These are phyloP conservation scores for Gari tellinella DNA, from an alignment of 2,888 invertebrate genomes.

Conservation along the genomic window DNA sequence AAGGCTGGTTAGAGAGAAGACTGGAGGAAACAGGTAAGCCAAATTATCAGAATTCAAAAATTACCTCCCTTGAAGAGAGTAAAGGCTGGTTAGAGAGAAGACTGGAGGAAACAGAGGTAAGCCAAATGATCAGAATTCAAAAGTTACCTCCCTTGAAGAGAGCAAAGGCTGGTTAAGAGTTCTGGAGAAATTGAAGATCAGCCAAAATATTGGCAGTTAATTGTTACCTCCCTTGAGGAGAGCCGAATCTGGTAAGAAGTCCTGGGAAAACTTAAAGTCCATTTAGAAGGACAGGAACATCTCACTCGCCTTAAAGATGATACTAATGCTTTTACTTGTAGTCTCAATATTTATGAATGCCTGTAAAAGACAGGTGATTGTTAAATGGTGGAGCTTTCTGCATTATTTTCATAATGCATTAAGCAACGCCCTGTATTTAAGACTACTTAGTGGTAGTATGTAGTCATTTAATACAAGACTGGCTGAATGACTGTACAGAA, in stretches of 20 bases:
- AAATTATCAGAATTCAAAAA: slow-evolving; percentile 64
- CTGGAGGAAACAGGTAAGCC: slow-evolving; percentile 82
- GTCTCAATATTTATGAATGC: too few species aligned
- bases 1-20: slow-evolving; percentile 83
- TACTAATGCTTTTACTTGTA: too few species aligned
- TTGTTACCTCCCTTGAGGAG: slow-evolving; percentile 75
- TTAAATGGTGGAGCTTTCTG: too few species aligned
- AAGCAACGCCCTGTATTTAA: too few species aligned
- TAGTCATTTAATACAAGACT: too few species aligned
- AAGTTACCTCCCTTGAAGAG: slow-evolving; percentile 76
- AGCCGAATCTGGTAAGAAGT: slow-evolving; percentile 80
- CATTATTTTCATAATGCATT: too few species aligned
- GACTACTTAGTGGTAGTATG: too few species aligned
- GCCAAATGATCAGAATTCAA: slow-evolving; percentile 70
- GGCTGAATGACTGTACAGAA: too few species aligned
- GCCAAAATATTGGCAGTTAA: slow-evolving; percentile 71
- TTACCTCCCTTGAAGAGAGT: slow-evolving; percentile 76
- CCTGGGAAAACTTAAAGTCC: slow-evolving; percentile 81
- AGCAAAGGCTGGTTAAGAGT: slow-evolving; percentile 82
- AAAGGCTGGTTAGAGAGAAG: slow-evolving; percentile 82
- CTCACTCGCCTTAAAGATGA: too few species aligned
- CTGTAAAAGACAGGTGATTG: too few species aligned
- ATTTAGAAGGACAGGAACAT: too few species aligned
- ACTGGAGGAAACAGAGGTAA: slow-evolving; percentile 81
- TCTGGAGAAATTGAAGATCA: slow-evolving; percentile 81